Base-by-base conservation (phyloP, 2,113 vertebrate genomes). In the Vireo altiloquus region DNA sequence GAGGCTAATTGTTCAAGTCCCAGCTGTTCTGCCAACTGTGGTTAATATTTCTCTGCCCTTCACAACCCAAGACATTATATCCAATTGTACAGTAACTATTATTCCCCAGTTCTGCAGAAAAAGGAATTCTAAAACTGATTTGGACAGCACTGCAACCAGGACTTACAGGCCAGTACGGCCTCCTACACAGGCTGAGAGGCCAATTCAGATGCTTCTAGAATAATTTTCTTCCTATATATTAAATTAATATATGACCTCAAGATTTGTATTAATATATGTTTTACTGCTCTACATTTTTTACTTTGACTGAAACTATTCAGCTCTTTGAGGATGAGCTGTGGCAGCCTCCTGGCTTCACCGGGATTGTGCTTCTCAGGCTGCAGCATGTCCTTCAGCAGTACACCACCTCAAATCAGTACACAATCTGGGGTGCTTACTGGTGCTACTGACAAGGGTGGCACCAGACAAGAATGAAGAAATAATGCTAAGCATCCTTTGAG, bases 21-120 rank as follows among this genome's bases (percentile, higher is more conserved):
- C 94, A 96, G 92, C 94, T 96, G 93, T 95, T 95, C 85, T 95
- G 94, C 93, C 95, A 96, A 94, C 93, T 96, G 88, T 95, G 88
- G 80, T 96, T 97, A 96, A 94, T 92, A 96, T 83, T 94, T 77
- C 86, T 93, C 79, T 95, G 92, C 79, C 88, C 82, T 96, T 96
- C 93, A 89, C 79, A 93, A 96, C 68, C 47, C 76, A 92, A 92
- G 90, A 95, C 54, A 40, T 71, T 92, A 54, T 50, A 86, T 89
- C 46, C 28, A 78, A 52, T 49, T 46, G 63, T 39, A 61, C 37
- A 81, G 52, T 35, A 90, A 64, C 69, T 65, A 64, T 87, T 95
- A 92, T 89, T 95, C 15, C 21, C 47, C 47, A 64, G 28, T 77
- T 93, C 74, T 71, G 57, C 52, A 75, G 76, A 66, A 59, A 93